Base-by-base conservation (phyloP, 2,113 vertebrate genomes). In the Dendrocopos noguchii region DNA sequence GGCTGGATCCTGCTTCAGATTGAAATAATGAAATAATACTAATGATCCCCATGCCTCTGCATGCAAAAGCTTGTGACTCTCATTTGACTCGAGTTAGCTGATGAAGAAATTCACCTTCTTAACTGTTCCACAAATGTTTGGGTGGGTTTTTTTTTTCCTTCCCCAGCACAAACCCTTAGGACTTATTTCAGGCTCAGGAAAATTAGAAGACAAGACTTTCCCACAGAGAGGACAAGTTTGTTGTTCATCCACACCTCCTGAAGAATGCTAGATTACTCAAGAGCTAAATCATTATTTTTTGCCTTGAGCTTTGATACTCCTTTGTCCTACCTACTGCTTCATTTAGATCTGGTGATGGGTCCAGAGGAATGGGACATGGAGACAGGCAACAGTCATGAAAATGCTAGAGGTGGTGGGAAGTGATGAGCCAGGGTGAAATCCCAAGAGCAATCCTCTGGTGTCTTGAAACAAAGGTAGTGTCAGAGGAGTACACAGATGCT, bases 1-100 rank as follows among this genome's bases (percentile, higher is more conserved):
- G 84, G 65, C 68, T 92, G 72, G 82, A 92, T 91, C 86, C 72
- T 87, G 33, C 56, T 78, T 67, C 61, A 90, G 53, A 90, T 92
- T 56, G 24, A 36, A 89, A 71, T 73, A 73, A 66, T 36, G 36
- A 36, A 61, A 90, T 18, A 55, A 74, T 28, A 89, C 73, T 63
- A 61, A 90, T 20, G 55, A 87, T 56, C 64, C 75, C 22, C 65
- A 60, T 63, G 29, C 12, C 60, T 31, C 10, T 91, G 80, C 18
- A n/a, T 65, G 79, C 57, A 80, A 50, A 74, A 39, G 4, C 66
- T 64, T 77, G 75, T 89, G 91, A 80, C 42, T 91, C 29, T 67
- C 4, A 18, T 82, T 84, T 56, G 60, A 29, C 53, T 80, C 0
- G 2, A 17, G 24, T 81, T 88, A 81, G n/a, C 44, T 50, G 44